Evolutionary conservation across 2,888 invertebrate genomes (phyloP), one percentile per base, ranked within the genome.

Genomic region (Chrysolina oricalcia): DNA sequence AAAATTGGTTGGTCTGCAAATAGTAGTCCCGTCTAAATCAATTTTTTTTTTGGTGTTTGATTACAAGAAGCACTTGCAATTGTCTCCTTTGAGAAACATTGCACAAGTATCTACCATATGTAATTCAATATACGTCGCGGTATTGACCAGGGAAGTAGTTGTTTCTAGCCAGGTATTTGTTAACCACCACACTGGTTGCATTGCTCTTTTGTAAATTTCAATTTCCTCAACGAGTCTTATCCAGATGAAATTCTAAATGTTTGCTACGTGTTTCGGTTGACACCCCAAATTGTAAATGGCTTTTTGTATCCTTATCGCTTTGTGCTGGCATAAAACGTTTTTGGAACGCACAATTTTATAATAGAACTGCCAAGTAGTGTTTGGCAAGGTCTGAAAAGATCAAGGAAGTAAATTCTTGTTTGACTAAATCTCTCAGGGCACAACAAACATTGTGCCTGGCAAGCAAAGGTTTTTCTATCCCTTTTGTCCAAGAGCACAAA

Each of bases 321-420:
- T 70, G 35, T 43, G 73, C 73, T 74, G 41, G 65, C 65, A 65
- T 65, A 27, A 70, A 53, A 73, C 63, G 65, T 70, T 72, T 75
- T 69, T 70, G 46, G 65, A 64, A 70, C 70, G 73, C 73, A 74
- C 70, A 73, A 69, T 43, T 69, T 66, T 65, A 53, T 19, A 59
- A 56, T 17, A 64, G 64, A 53, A 69, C 73, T 73, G 69, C 73
- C 73, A 70, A 66, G 59, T 63, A 50, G 70, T 35, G 43, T 63
- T 66, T 1, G 46, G 46, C 10, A 15, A 6, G 11, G 11, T 53
- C 19, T 53, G 10, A 53, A 13, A 19, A 21, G 21, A 21, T 53
- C 13, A 10, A 19, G 9, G n/a, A 19, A 50, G 6, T 13, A 53
- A 53, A 1, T 10, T 8, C 9, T 19, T 53, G 9, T 48, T 48